These are phyloP conservation scores for Lithodes maja DNA, from an alignment of 2,888 invertebrate genomes.

Conservation along the genomic window DNA sequence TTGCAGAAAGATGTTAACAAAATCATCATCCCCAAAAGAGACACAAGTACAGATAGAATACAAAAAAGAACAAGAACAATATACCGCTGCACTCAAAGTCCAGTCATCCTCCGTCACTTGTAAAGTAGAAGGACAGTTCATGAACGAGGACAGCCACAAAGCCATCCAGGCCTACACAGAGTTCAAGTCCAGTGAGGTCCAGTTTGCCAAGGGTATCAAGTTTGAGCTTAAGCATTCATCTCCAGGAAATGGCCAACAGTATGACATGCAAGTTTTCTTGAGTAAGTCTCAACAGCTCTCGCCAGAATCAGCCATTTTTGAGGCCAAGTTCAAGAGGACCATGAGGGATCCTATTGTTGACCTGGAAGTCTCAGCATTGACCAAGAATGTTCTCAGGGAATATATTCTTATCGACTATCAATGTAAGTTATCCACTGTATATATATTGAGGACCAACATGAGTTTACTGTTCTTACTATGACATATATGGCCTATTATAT, in stretches of 20 bases:
- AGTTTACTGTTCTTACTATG: background rate
- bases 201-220: slow-evolving; percentile 11
- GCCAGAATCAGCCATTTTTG: slow-evolving; percentile 15
- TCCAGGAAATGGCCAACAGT: background rate
- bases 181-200: background rate
- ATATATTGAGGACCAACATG: background rate
- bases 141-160: slow-evolving; percentile 5
- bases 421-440: background rate
- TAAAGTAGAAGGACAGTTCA: background rate
- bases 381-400: slow-evolving; percentile 13
- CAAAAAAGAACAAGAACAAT: background rate
- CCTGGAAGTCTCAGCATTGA: slow-evolving; percentile 11
- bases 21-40: slow-evolving; percentile 16
- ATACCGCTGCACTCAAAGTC: background rate
- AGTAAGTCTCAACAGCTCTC: slow-evolving; percentile 1
- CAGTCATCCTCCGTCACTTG: background rate
- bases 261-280: slow-evolving; percentile 13
- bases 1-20: background rate
- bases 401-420: slow-evolving; percentile 9
- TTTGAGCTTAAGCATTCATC: slow-evolving; percentile 15
- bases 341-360: background rate
- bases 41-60: background rate
- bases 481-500: background rate
- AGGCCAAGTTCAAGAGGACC: background rate
- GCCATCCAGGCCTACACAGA: background rate